These are phyloP conservation scores for Ennomos fuscantarius DNA, from an alignment of 2,888 invertebrate species.

Conservation along the genomic window DNA sequence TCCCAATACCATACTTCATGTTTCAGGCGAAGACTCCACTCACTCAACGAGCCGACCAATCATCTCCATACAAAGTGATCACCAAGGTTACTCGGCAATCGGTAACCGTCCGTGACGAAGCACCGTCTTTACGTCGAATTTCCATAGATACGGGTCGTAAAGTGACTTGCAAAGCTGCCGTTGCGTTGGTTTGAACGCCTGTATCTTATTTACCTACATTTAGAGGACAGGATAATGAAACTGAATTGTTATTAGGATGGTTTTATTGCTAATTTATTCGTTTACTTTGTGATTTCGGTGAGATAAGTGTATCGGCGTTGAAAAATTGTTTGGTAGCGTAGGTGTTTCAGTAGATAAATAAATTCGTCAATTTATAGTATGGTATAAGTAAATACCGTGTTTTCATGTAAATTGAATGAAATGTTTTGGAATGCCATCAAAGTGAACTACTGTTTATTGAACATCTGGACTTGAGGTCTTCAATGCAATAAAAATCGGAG, in stretches of 20 bases:
- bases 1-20: no score
- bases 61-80: background rate
- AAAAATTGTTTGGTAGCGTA: background rate
- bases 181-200: background rate
- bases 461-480: no score
- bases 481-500: no score
- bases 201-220: conserved; percentile 5
- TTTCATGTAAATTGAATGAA: no score
- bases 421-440: no score
- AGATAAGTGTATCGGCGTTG: conserved; percentile 9
- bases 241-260: conserved; percentile 8
- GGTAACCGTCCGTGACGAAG: conserved; percentile 8
- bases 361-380: no score
- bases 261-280: conserved; percentile 21
- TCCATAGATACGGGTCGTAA: conserved; percentile 26
- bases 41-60: no score
- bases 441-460: no score
- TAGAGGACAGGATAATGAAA: conserved; percentile 9
- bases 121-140: conserved; percentile 15
- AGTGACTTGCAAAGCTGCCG: conserved; percentile 14
- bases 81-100: conserved; percentile 9
- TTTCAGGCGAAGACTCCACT: no score
- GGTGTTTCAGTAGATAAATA: background rate
- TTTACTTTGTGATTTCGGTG: conserved; percentile 16
- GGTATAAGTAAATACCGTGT: no score